A percentile compares a stretch with the other conserved stretches of the same genome.
Conservation (phyloP, 2,888 invertebrate genomes). For the Pedicia rivosa region DNA sequence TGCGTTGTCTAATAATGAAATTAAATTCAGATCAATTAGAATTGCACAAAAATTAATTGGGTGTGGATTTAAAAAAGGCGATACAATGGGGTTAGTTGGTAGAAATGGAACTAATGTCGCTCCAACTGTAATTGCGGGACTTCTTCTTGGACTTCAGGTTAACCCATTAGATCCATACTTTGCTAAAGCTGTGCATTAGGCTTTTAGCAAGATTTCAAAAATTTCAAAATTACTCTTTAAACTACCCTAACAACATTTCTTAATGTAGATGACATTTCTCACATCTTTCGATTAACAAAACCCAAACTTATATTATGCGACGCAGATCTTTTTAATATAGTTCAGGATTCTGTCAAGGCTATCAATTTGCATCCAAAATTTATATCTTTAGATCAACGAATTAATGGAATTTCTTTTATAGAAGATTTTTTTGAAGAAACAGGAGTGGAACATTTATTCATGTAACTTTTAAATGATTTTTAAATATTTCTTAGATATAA, state of each 20-base stretch:
- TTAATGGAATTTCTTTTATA: neutral
- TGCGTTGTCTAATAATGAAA: neutral
- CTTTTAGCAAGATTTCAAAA: too few relatives aligned
- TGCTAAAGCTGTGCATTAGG: neutral
- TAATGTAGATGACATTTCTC: neutral
- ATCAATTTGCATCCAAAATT: constrained; percentile 1
- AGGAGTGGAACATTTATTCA: neutral
- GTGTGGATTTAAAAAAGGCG: neutral
- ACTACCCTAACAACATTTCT: too few relatives aligned
- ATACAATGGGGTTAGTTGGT: constrained; percentile 4
- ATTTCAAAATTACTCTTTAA: too few relatives aligned
- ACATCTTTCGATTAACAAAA: constrained; percentile 1
- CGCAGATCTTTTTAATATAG: neutral
- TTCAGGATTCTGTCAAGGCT: neutral
- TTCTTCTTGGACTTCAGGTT: constrained; percentile 2
- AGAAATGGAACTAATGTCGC: constrained; percentile 2
- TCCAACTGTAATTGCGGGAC: neutral
- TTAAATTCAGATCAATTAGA: neutral
- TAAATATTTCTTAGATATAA: too few relatives aligned
- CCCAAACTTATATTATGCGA: constrained; percentile 5
- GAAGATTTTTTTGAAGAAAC: neutral
- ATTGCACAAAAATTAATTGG: neutral
- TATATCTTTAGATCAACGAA: neutral
- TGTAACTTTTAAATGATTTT: too few relatives aligned
- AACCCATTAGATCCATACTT: constrained; percentile 3